Evolutionary conservation across 2,888 invertebrate species (phyloP).

Genomic region (Eupithecia subumbrata): DNA sequence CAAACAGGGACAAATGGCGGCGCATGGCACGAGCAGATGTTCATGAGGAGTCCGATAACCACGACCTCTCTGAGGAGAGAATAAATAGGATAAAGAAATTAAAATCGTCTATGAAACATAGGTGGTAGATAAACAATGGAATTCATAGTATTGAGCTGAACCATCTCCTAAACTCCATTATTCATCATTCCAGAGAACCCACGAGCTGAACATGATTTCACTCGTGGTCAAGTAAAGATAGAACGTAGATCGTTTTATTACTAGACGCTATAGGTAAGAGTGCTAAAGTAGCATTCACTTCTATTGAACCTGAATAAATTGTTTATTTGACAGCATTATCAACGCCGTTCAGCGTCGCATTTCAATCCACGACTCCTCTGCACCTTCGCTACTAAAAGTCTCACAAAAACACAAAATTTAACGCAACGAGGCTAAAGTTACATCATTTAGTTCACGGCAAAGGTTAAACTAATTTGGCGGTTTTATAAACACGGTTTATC

Average conservation of each 20-base stretch:
- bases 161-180: background rate
- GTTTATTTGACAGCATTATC: background rate
- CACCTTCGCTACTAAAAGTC: background rate
- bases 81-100: too few species aligned
- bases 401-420: background rate
- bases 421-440: constrained; percentile 1
- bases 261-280: background rate
- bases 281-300: background rate
- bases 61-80: too few species aligned
- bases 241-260: background rate
- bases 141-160: background rate
- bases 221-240: background rate
- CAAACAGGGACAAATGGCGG: too few species aligned
- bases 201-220: background rate
- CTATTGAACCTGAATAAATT: background rate
- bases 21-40: too few species aligned
- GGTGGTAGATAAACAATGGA: too few species aligned
- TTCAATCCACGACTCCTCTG: background rate
- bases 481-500: constrained; percentile 7
- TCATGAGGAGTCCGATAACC: too few species aligned
- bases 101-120: too few species aligned
- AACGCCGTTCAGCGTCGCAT: background rate
- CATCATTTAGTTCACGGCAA: constrained; percentile 5
- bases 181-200: background rate
- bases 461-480: constrained; percentile 8